Base-by-base conservation (phyloP, 1,140 invertebrate species). In the Alviniconcha marisindica region DNA sequence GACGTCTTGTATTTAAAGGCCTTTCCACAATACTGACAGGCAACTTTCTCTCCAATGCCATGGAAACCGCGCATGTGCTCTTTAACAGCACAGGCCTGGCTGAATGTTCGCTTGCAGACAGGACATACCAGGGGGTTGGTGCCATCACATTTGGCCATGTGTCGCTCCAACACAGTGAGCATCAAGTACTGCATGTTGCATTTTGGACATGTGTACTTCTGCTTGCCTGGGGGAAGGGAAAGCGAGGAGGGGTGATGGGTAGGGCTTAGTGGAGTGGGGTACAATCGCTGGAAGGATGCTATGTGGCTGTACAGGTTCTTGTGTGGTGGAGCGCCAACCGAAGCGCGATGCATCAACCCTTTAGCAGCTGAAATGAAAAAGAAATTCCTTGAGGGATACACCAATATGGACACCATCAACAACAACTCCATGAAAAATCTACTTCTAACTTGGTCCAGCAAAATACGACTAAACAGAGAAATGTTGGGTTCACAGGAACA, bases 31-130 rank as follows among this genome's bases (percentile, higher is more conserved):
- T 63, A 83, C 38, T 60, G 69, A 40, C 84, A 85, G 5, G 66
- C 36, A 2, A 85, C 84, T 77, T 83, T 83, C 12, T 85, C 71
- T 33, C 84, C 84, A 51, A 85, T 81, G n/a, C 84, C 84, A 56
- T 85, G 84, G 33, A 83, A 83, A 31, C 84, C 84, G 1, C 84
- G 77, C 81, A 85, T 63, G 71, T 85, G 84, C 74, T 85, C 84
- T 33, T 85, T 85, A 10, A 83, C 66, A 0, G 84, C 84, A 80
- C 84, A 85, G 42, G 82, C 82, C 66, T 85, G 84, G 56, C 84
- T 85, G 78, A 83, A 85, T 14, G 78, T 77, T 15, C 84, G 77
- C 36, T 77, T 80, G 56, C 78, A 80, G 56, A 80, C 31, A 14
- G 44, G 56, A 31, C 78, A 80, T 38, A 80, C 56, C 33, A 80